Evolutionary conservation across 2,888 invertebrate species (phyloP), one percentile per base, ranked within the genome.

Genomic region (Noctua janthe): DNA sequence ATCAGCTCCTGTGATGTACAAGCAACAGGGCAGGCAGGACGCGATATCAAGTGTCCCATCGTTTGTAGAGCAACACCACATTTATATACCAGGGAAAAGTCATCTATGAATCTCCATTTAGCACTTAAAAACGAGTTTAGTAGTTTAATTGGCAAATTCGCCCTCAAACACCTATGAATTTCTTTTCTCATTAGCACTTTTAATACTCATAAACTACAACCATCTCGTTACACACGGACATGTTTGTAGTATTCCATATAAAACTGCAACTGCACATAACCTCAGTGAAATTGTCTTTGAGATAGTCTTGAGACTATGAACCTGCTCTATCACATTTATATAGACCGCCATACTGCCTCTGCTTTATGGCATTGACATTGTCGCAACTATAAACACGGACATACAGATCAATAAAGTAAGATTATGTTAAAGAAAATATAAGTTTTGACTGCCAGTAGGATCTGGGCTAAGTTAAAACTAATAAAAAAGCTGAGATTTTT

Each of bases 351-450:
- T 47, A 62, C 72, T 20, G 54, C 20, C 20, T 2, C 43, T 7
- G n/a, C 54, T 84, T 76, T 76, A 81, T 76, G 15, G 23, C 23
- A 43, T 35, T 20, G 51, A 74, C 73, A 71, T 15, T 83, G 76
- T 85, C 54, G 54, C 47, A 71, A 81, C 72, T 69, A 74, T 74
- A 85, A 74, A 85, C 47, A 29, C 5, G 39, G 47, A 71, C 62
- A n/a, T 71, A 71, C 51, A 77, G 47, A 43, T 71, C 7, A 35
- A 43, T 49, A 20, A n/a, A 54, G 4, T 51, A 56, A 49, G 13
- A 54, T 49, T 49, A 15, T 1, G 20, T 56, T 70, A 2, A 11
- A 62, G 39, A 72, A 72, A 78, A 71, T 47, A 43, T 67, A 43
- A 67, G 39, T 67, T 43, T 69, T n/a, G 47, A 47, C 15, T 47